A percentile compares a stretch with the other conserved stretches of the same genome.
Conservation (phyloP, 2,888 invertebrate species). For the Enoplolaimus lenunculus region DNA sequence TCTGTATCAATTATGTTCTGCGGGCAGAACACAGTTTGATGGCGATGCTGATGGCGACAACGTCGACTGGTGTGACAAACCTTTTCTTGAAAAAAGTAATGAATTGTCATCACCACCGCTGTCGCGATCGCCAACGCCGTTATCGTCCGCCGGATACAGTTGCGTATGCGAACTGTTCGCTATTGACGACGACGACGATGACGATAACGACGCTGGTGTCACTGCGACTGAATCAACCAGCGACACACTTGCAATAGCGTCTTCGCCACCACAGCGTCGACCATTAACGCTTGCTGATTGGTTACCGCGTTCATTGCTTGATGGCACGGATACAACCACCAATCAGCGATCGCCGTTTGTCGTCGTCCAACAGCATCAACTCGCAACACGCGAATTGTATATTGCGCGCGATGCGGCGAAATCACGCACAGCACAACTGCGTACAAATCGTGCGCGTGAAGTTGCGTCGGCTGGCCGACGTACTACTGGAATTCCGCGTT, state of each 20-base stretch:
- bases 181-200: neutral
- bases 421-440: conserved; percentile 47
- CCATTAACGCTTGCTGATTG: conserved; percentile 6
- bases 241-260: neutral
- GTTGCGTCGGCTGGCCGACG: conserved; percentile 45
- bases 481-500: neutral
- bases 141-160: neutral
- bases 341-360: too few relatives aligned
- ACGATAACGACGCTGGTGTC: neutral
- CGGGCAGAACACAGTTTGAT: neutral
- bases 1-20: neutral
- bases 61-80: too few relatives aligned
- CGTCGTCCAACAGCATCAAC: neutral
- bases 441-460: conserved; percentile 50
- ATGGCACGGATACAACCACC: too few relatives aligned
- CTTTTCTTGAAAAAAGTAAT: too few relatives aligned
- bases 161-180: too few relatives aligned
- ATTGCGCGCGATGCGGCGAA: neutral
- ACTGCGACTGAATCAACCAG: too few relatives aligned
- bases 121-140: neutral
- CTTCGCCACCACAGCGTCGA: neutral
- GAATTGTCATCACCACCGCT: neutral
- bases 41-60: neutral
- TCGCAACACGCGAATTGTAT: neutral
- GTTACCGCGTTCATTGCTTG: neutral